Base-by-base conservation (phyloP, 2,113 vertebrate genomes). In the Aleadryas rufinucha region DNA sequence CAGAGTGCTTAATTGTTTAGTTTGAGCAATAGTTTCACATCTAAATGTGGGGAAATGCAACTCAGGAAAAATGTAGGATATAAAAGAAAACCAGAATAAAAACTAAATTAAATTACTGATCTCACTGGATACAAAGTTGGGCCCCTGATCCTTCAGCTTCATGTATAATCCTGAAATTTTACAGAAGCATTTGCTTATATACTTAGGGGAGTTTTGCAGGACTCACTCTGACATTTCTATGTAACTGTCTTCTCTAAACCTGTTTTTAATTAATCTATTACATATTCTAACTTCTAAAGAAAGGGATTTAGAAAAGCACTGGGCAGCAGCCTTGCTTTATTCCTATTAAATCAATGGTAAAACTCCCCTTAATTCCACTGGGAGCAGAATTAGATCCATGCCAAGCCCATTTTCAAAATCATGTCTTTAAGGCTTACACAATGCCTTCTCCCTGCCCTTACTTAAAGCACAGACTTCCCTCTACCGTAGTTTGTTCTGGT, bases 231-330 rank as follows among this genome's bases (percentile, higher is more conserved):
- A 52, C 5, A 20, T 47, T 78, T 89, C 76, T 56, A 16, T 63
- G 70, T 57, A 81, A 66, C 83, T 30, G 7, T 35, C 76, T 87
- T 50, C 87, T 45, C 68, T 89, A 88, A 93, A 91, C 54, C 75
- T 95, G 92, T 33, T 93, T 93, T 93, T 93, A 95, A 96, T 96
- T 95, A 93, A 92, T 75, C 86, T 84, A 26, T 87, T 86, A 91
- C 69, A 60, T 89, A 89, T 41, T 89, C 93, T 87, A 71, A 87
- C 60, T 75, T 87, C 80, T 92, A 89, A 89, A 84, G 93, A 89
- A 91, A 28, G 52, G 87, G 91, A 87, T 94, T 96, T 82, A 68
- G 59, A 74, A 86, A 86, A 86, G 76, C 76, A 44, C 68, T 56
- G 89, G 84, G 91, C 93, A 95, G 64, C 76, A 71, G 86, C 35